A percentile compares a stretch with the other conserved stretches of the same genome.
Evolutionary conservation across 2,113 vertebrate genomes (phyloP).

Genomic region (Arothron firmamentum): DNA sequence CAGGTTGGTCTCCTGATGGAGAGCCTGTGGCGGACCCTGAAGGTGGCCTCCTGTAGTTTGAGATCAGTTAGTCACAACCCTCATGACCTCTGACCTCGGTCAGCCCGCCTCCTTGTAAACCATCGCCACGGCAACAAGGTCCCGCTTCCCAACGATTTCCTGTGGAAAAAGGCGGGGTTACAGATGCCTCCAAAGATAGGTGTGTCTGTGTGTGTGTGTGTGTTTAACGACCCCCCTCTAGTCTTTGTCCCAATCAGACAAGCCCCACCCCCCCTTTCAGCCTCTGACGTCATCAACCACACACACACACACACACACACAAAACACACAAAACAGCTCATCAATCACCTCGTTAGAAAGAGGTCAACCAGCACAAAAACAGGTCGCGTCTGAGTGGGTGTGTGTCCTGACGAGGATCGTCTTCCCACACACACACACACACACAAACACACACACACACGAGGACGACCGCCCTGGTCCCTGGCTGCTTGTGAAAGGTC

Average conservation of each 20-base stretch:
- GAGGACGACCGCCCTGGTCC: too few species aligned
- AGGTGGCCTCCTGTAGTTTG: too few species aligned
- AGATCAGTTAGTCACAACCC: neutral
- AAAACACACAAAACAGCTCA: constrained; percentile 25
- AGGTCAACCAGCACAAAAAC: constrained; percentile 14
- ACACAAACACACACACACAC: neutral
- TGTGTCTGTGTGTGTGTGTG: constrained; percentile 33
- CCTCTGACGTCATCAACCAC: constrained; percentile 43
- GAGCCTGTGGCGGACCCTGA: too few species aligned
- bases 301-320: constrained; percentile 28
- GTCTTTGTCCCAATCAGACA: constrained; percentile 50
- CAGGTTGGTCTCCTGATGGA: too few species aligned
- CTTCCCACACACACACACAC: neutral
- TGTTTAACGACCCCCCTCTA: constrained; percentile 47
- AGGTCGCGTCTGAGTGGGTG: constrained; percentile 16
- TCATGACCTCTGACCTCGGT: constrained; percentile 41
- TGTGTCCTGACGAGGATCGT: constrained; percentile 14
- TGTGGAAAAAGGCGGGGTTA: constrained; percentile 37
- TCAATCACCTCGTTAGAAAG: constrained; percentile 39
- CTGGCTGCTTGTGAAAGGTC: too few species aligned
- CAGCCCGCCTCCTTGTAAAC: constrained; percentile 31
- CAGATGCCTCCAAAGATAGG: constrained; percentile 3
- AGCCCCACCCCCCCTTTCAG: constrained; percentile 41
- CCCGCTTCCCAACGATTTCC: constrained; percentile 44
- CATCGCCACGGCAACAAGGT: constrained; percentile 35